Evolutionary conservation across 2,797 vertebrate genomes (phyloP), one percentile per base, ranked within the genome.

Genomic region (Champsocephalus gunnari): DNA sequence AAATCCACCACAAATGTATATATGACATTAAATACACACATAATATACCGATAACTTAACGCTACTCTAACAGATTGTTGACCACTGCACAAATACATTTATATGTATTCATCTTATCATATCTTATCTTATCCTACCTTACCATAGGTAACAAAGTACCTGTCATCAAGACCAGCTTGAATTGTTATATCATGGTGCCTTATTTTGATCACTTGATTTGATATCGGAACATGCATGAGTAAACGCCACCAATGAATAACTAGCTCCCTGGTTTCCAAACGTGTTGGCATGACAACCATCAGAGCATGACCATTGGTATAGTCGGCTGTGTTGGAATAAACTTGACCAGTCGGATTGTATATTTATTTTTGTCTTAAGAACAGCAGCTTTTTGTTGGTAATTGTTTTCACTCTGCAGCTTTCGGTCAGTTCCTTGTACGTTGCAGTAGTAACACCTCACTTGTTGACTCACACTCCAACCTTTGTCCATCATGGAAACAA

Each of bases 241-340:
- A 44, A 77, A 81, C 32, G 5, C 32, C 58, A 62, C 62, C 51
- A 63, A 86, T 88, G 79, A 88, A 79, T 85, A 83, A 89, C 82
- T 77, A 80, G 71, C 78, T 77, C 57, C 51, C 67, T 73, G 67
- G 77, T 69, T 87, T 70, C 45, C 66, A 64, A 55, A 41, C 48
- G 48, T 45, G 81, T 87, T 81, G 81, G 49, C 87, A 90, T 80
- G 74, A 82, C 77, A 90, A 88, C 89, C 73, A 32, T 67, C 73
- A 71, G 80, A 79, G 76, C 82, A 62, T 63, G 74, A 76, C 79
- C 73, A 63, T 63, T 59, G 51, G 75, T 73, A 75, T 77, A 56
- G 82, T 85, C 50, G 66, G 51, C 34, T 45, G 55, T 21, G 82
- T 61, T 60, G 55, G 51, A 84, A 58, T 53, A 79, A 59, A 78